Evolutionary conservation across 1,140 invertebrate species (phyloP).

Genomic region (Nasonia vitripennis): DNA sequence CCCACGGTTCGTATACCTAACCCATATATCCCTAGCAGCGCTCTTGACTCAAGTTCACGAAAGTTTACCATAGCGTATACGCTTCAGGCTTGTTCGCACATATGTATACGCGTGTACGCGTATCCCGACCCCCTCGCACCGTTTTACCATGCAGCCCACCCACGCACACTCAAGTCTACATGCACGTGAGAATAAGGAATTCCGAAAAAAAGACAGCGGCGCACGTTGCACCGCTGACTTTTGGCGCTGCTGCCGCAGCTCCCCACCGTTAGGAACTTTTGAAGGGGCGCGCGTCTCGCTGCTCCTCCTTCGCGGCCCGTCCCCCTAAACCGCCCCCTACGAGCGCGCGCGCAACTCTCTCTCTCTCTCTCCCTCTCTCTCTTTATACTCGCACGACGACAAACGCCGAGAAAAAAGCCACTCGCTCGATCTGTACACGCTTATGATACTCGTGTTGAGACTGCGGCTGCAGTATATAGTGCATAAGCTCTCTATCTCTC

Average conservation of each 20-base stretch:
- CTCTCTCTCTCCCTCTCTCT: background rate
- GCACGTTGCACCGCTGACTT: background rate
- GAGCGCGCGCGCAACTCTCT: background rate
- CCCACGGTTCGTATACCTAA: background rate
- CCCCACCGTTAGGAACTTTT: background rate
- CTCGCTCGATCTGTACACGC: conserved; percentile 49
- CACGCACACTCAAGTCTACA: background rate
- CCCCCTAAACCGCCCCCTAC: conserved; percentile 54
- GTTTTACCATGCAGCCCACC: background rate
- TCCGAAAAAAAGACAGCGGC: background rate
- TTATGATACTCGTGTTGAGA: conserved; percentile 49
- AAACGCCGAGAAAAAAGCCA: conserved; percentile 47
- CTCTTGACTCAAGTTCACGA: background rate
- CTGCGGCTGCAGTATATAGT: conserved; percentile 38
- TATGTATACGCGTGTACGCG: background rate
- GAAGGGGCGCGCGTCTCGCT: background rate
- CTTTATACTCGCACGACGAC: conserved; percentile 48
- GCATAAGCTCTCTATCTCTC: conserved; percentile 51
- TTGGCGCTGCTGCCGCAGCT: background rate
- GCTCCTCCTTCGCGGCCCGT: conserved; percentile 39
- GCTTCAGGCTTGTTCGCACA: background rate
- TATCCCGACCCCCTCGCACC: background rate
- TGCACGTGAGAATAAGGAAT: background rate
- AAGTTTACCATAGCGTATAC: background rate
- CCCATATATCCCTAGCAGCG: background rate